These are phyloP conservation scores for Amblyopsis rosae DNA, from an alignment of 2,113 vertebrate species.

Conservation along the genomic window DNA sequence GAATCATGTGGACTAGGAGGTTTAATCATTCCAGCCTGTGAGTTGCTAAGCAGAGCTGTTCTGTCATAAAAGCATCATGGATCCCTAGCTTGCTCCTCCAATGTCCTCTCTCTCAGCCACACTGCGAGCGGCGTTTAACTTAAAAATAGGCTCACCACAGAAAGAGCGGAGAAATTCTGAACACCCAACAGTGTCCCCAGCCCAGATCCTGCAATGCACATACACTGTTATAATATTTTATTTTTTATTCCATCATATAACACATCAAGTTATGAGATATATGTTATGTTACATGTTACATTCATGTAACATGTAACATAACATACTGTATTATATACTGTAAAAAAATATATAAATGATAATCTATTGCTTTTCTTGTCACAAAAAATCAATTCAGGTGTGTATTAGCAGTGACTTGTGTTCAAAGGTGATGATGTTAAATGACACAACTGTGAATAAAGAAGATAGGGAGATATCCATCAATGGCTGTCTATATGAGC, in stretches of 20 bases:
- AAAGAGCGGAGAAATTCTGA: constrained; percentile 67
- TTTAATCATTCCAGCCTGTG: constrained; percentile 65
- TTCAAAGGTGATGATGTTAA: constrained; percentile 70
- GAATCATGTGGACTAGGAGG: constrained; percentile 54
- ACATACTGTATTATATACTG: too few relatives aligned
- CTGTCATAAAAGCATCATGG: constrained; percentile 75
- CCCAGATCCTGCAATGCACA: constrained; percentile 50
- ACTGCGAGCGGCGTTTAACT: constrained; percentile 68
- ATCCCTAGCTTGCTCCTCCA: constrained; percentile 73
- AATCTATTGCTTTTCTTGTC: constrained; percentile 47
- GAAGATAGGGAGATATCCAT: constrained; percentile 58
- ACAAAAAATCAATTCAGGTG: constrained; percentile 47
- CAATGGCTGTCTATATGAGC: constrained; percentile 55
- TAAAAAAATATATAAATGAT: constrained; percentile 33
- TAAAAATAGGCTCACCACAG: constrained; percentile 71
- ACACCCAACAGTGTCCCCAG: constrained; percentile 62
- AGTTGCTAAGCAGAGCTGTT: constrained; percentile 56
- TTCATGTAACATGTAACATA: too few relatives aligned
- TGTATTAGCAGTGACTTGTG: constrained; percentile 52
- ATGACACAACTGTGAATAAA: constrained; percentile 65
- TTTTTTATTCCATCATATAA: neutral
- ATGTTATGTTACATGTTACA: neutral
- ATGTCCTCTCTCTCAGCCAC: constrained; percentile 70
- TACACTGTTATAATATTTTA: constrained; percentile 1
- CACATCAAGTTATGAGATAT: too few relatives aligned